These are phyloP conservation scores for Andrena flavipes DNA, from an alignment of 2,888 invertebrate genomes.

Conservation along the genomic window DNA sequence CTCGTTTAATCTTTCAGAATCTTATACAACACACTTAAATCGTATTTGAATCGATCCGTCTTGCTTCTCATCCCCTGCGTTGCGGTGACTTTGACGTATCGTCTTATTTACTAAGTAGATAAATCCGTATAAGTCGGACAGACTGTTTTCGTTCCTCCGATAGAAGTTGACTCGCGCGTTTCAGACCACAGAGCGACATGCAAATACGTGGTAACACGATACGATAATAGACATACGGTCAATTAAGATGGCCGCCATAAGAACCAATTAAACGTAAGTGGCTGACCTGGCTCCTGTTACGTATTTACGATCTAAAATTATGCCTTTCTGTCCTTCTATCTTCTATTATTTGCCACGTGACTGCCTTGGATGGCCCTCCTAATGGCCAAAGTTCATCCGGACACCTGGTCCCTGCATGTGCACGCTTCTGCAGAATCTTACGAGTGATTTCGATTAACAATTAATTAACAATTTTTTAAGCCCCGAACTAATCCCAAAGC, in stretches of 20 bases:
- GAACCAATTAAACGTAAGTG: constrained; percentile 76
- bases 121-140: constrained; percentile 41
- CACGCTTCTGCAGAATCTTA: background rate
- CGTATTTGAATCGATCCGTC: too few relatives aligned
- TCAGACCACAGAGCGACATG: constrained; percentile 67
- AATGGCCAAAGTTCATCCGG: constrained; percentile 51
- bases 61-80: background rate
- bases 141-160: constrained; percentile 29
- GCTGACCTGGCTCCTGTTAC: constrained; percentile 73
- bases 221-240: constrained; percentile 76
- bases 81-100: constrained; percentile 24
- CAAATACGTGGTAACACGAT: constrained; percentile 75
- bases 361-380: constrained; percentile 46
- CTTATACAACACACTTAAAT: too few relatives aligned
- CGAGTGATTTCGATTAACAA: too few relatives aligned
- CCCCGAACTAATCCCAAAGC: too few relatives aligned
- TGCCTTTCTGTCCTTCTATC: constrained; percentile 60
- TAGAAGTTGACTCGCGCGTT: constrained; percentile 56
- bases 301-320: constrained; percentile 78
- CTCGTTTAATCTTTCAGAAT: too few relatives aligned
- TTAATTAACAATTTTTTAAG: too few relatives aligned
- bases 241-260: constrained; percentile 76
- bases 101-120: constrained; percentile 45
- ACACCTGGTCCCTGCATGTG: constrained; percentile 42
- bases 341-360: constrained; percentile 56